Evolutionary conservation across 2,797 vertebrate genomes (phyloP), one percentile per base, ranked within the genome.

Genomic region (Phylloscopus collybita): DNA sequence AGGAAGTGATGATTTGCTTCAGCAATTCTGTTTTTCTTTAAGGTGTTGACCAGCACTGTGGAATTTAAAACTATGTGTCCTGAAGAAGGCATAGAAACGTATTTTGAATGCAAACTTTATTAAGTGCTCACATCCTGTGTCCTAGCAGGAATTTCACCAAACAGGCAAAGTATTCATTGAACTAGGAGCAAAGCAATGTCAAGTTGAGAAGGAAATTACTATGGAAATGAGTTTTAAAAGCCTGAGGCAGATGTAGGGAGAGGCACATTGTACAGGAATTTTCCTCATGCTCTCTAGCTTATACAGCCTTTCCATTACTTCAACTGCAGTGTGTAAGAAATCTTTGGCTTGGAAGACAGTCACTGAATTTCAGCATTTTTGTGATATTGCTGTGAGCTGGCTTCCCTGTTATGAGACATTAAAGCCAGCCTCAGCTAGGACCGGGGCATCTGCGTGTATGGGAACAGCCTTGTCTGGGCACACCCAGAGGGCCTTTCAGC

Each of bases 191-290:
- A 94, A 93, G 91, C 84, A 96, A 88, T 66, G 93, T 96, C 93
- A 96, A 81, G 66, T 96, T 88, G 87, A 96, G 92, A 94, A 96
- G 95, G 95, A 97, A 96, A 96, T 96, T 96, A 93, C 95, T 95
- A 95, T 97, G 96, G 93, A 97, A 97, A 96, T 96, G 42, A 96
- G 87, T 92, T 96, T 95, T 74, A 71, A 93, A 96, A 92, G 93
- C 95, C 95, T n/a, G 87, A 93, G 95, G 95, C 96, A 94, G 81
- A 83, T 86, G 59, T 53, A 86, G 79, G 95, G 91, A 93, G 87
- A 93, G 87, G 87, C 82, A 86, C 51, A 86, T 90, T 96, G 93
- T 94, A 92, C 9, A 21, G 75, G 92, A 91, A 85, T 95, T 96
- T 96, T 94, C 94, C 79, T 88, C 45, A 23, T 44, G n/a, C 56